A percentile compares a stretch with the other conserved stretches of the same genome.
These are phyloP conservation scores for Mastacembelus armatus DNA, from an alignment of 2,797 vertebrate species.

Conservation along the genomic window DNA sequence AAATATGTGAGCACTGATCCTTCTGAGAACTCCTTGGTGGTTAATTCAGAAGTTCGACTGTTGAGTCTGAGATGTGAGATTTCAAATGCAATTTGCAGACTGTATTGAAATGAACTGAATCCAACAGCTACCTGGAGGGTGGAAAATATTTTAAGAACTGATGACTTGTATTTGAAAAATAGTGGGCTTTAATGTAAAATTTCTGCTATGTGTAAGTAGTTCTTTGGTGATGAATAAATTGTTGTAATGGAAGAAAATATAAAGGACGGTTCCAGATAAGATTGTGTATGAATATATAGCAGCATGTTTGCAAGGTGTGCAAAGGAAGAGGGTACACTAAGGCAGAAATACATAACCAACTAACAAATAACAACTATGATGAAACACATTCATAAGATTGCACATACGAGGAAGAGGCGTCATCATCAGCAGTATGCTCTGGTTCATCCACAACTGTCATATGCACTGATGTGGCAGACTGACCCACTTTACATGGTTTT, in stretches of 20 bases:
- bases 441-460: conserved; percentile 7
- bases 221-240: neutral
- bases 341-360: neutral
- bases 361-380: neutral
- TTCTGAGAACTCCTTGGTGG: neutral
- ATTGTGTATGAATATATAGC: neutral
- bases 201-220: neutral
- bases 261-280: neutral
- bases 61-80: neutral
- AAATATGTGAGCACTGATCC: neutral
- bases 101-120: neutral
- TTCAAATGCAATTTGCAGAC: conserved; percentile 3
- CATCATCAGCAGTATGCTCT: conserved; percentile 17
- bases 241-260: neutral
- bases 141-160: neutral
- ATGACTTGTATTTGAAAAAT: neutral
- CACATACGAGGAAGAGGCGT: neutral
- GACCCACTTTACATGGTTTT: conserved; percentile 66
- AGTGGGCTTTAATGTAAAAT: neutral
- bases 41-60: neutral
- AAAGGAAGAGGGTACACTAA: neutral
- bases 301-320: conserved; percentile 7
- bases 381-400: neutral
- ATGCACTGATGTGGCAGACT: conserved; percentile 59
- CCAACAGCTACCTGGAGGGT: neutral